phyloP scores from a whole-genome alignment of 2,113 vertebrate species.

The Zosterops pallidus region DNA sequence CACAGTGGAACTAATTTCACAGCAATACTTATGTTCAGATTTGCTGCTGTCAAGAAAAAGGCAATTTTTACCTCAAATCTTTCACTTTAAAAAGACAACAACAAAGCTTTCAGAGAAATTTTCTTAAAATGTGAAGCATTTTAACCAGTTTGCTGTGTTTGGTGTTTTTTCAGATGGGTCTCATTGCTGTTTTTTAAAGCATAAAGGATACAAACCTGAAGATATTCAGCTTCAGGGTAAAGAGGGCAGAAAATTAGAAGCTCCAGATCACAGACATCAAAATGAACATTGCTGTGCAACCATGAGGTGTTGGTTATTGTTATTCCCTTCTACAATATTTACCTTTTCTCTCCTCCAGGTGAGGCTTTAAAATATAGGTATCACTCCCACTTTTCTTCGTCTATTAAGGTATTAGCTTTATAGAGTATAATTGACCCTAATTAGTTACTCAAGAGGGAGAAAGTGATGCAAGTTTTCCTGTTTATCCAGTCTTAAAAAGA shows the following conservation, averaged over 20 bases:
- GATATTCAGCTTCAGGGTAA: neutral
- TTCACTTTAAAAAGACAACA: neutral
- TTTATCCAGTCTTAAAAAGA: conserved; percentile 14
- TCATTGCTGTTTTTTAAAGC: neutral
- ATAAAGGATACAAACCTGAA: neutral
- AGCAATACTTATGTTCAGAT: neutral
- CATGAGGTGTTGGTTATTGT: neutral
- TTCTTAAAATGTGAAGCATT: neutral
- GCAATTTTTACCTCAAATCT: neutral
- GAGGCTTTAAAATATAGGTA: neutral
- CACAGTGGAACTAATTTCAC: neutral
- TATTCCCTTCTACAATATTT: neutral
- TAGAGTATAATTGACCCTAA: conserved; percentile 6
- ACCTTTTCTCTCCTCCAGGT: neutral
- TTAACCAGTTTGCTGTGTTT: neutral
- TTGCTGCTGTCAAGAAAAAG: neutral
- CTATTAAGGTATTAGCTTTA: neutral
- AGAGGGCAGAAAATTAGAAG: neutral
- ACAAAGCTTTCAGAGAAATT: neutral
- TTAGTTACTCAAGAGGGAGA: conserved; percentile 5
- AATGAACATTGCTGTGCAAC: neutral
- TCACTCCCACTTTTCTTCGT: neutral
- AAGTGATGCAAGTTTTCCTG: conserved; percentile 32
- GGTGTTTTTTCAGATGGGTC: neutral
- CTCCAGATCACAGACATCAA: neutral